Conservation (phyloP, 2,113 vertebrate genomes). For the Rhabdornis inornatus region DNA sequence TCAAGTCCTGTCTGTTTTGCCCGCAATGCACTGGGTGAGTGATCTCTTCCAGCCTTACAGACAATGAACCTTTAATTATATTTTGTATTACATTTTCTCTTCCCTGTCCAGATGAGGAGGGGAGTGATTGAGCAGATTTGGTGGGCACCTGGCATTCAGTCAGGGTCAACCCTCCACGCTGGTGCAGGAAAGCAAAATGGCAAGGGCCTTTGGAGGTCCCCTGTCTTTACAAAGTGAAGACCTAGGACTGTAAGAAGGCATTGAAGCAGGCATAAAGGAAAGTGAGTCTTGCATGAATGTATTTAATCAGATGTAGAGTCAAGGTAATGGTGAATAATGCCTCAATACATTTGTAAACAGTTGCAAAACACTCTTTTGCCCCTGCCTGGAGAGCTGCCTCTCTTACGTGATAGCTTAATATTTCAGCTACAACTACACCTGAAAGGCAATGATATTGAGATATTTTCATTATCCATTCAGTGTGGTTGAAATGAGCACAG, state of each 20-base stretch:
- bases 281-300: background rate
- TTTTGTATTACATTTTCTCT: background rate
- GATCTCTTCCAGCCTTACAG: background rate
- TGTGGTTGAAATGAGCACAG: background rate
- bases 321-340: conserved; percentile 50
- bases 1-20: background rate
- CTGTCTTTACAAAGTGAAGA: background rate
- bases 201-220: background rate
- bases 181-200: background rate
- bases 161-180: background rate
- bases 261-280: background rate
- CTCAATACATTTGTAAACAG: conserved; percentile 46
- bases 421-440: conserved; percentile 45
- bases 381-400: conserved; percentile 27
- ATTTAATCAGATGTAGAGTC: background rate
- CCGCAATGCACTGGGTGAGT: rapidly evolving
- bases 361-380: conserved; percentile 12
- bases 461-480: background rate
- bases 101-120: background rate
- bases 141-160: background rate
- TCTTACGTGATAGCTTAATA: conserved; percentile 49
- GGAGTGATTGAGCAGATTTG: background rate
- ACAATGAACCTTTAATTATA: background rate
- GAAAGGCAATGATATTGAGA: conserved; percentile 30
- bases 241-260: background rate